A percentile compares a stretch with the other conserved stretches of the same genome.
Conservation (phyloP, 1,140 invertebrate genomes). For the Dendroctonus valens region DNA sequence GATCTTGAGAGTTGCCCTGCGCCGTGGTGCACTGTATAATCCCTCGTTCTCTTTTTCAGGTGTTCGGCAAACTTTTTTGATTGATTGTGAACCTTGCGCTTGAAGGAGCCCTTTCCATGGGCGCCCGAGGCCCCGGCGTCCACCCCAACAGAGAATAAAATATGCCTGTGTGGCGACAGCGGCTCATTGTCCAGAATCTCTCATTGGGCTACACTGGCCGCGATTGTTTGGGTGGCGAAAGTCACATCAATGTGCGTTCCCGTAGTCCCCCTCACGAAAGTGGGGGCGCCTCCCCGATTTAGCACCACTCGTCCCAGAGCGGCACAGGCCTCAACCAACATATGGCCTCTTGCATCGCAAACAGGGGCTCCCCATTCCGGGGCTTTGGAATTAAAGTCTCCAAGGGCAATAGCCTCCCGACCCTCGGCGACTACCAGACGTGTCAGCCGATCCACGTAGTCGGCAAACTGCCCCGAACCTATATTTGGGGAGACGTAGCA, state of each 20-base stretch:
- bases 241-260: slow-evolving; percentile 14
- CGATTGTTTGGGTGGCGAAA: neutral
- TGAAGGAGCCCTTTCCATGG: neutral
- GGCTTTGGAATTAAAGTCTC: slow-evolving; percentile 25
- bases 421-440: neutral
- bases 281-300: too few relatives aligned
- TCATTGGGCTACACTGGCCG: slow-evolving; percentile 1
- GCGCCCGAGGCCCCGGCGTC: neutral
- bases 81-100: neutral
- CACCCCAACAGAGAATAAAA: neutral
- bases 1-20: neutral
- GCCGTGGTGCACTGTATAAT: neutral
- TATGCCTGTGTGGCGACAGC: slow-evolving; percentile 12
- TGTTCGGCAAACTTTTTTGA: neutral
- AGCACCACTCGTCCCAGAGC: too few relatives aligned
- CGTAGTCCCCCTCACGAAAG: slow-evolving; percentile 4
- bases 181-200: slow-evolving; percentile 12
- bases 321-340: slow-evolving; percentile 5
- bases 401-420: slow-evolving; percentile 7
- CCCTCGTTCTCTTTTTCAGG: neutral
- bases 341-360: slow-evolving; percentile 9
- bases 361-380: slow-evolving; percentile 7
- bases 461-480: neutral
- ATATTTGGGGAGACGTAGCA: slow-evolving; percentile 24
- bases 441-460: neutral